Evolutionary conservation across 2,888 invertebrate species (phyloP).

Genomic region (Trissoscelio sp.): DNA sequence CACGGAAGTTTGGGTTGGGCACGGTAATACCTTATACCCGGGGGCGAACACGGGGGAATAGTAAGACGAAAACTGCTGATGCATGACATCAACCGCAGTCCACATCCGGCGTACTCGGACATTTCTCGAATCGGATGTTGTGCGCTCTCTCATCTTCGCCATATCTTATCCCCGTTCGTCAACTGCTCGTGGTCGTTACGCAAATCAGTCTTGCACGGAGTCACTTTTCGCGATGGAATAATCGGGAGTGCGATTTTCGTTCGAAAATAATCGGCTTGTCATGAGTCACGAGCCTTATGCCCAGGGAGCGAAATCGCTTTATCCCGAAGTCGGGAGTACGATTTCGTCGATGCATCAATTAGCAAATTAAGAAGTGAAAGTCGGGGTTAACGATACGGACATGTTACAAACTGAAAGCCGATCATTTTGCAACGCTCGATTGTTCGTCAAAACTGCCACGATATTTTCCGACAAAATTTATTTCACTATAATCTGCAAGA

Average conservation of each 20-base stretch:
- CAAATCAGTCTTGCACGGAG: constrained; percentile 70
- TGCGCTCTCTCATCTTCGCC: constrained; percentile 71
- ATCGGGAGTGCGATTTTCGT: constrained; percentile 65
- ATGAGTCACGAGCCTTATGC: constrained; percentile 64
- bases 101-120: constrained; percentile 81
- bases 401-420: constrained; percentile 49
- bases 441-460: background rate
- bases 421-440: constrained; percentile 19
- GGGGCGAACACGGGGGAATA: constrained; percentile 63
- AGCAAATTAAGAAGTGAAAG: constrained; percentile 70
- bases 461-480: background rate
- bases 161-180: constrained; percentile 68
- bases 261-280: constrained; percentile 68
- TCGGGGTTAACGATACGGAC: constrained; percentile 51
- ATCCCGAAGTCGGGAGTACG: constrained; percentile 42
- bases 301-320: constrained; percentile 54
- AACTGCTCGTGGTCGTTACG: constrained; percentile 71
- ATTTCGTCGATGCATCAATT: constrained; percentile 70
- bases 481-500: background rate
- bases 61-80: constrained; percentile 75
- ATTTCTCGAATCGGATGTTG: constrained; percentile 72
- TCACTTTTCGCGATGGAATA: constrained; percentile 67
- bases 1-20: constrained; percentile 61
- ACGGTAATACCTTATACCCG: constrained; percentile 70
- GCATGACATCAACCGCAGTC: constrained; percentile 83